Conservation (phyloP, 2,888 invertebrate species). For the Cyclophora albipunctata region DNA sequence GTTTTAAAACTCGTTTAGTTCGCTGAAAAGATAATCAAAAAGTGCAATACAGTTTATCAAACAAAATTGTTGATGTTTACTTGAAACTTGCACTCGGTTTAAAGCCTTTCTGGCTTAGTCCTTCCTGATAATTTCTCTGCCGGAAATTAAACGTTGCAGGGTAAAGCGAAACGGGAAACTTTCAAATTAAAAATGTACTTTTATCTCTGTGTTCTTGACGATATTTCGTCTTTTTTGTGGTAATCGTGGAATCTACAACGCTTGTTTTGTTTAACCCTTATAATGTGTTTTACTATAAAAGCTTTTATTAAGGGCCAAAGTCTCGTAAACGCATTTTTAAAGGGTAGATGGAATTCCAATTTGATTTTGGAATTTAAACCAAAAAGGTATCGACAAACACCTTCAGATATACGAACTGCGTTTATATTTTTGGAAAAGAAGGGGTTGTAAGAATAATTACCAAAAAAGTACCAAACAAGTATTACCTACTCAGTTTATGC, state of each 20-base stretch:
- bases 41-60: neutral
- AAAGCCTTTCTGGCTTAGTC: conserved; percentile 46
- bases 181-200: conserved; percentile 63
- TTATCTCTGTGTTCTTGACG: conserved; percentile 43
- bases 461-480: too few relatives aligned
- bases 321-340: too few relatives aligned
- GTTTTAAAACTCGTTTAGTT: too few relatives aligned
- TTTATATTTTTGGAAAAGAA: too few relatives aligned
- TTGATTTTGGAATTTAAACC: too few relatives aligned
- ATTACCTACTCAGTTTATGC: too few relatives aligned
- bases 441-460: too few relatives aligned
- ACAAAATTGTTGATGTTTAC: conserved; percentile 9
- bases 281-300: too few relatives aligned
- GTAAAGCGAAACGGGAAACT: conserved; percentile 50
- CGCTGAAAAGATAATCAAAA: neutral
- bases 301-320: too few relatives aligned
- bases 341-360: too few relatives aligned
- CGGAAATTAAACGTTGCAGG: conserved; percentile 67
- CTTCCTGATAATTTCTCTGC: conserved; percentile 53
- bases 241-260: conserved; percentile 44
- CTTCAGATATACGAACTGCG: too few relatives aligned
- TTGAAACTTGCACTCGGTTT: conserved; percentile 22
- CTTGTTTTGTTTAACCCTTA: conserved; percentile 5
- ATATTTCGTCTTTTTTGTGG: conserved; percentile 36
- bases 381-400: too few relatives aligned